Conservation (phyloP, 2,888 invertebrate genomes). For the Mesorhabditis sp. region DNA sequence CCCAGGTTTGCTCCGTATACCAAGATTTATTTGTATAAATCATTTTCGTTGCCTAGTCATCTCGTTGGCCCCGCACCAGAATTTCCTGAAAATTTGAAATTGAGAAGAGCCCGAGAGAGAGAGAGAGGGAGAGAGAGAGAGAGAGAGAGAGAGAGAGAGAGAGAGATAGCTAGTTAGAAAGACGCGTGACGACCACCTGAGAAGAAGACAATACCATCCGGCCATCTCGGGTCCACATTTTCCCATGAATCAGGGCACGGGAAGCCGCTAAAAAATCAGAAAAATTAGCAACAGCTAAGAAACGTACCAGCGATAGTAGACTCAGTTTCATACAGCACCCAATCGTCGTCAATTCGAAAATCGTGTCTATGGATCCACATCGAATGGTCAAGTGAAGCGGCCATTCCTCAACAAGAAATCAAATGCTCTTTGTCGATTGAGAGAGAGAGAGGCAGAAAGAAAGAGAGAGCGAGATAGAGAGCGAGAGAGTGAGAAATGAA, state of each 20-base stretch:
- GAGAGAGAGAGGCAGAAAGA: too few relatives aligned
- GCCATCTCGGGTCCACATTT: constrained; percentile 60
- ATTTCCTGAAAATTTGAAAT: constrained; percentile 59
- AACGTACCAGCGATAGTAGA: constrained; percentile 57
- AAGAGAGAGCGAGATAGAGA: too few relatives aligned
- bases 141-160: constrained; percentile 6
- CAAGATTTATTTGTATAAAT: too few relatives aligned
- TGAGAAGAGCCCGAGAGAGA: not conserved
- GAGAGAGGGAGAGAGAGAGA: constrained; percentile 5
- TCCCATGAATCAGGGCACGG: constrained; percentile 56
- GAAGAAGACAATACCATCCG: constrained; percentile 50
- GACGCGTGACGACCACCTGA: too few relatives aligned
- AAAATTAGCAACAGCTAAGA: constrained; percentile 9
- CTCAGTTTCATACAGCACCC: constrained; percentile 60
- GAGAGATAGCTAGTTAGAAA: too few relatives aligned
- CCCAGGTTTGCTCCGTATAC: too few relatives aligned
- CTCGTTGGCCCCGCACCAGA: constrained; percentile 47
- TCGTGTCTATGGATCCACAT: constrained; percentile 60
- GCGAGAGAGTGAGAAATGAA: too few relatives aligned
- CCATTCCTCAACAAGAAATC: constrained; percentile 28
- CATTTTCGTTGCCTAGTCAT: not conserved
- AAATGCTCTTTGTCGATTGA: too few relatives aligned
- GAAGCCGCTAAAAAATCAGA: constrained; percentile 50
- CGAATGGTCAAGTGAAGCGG: constrained; percentile 59
- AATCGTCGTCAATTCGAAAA: constrained; percentile 58